phyloP scores from a whole-genome alignment of 1,140 invertebrate genomes.

The Cyclargus thomasi region DNA sequence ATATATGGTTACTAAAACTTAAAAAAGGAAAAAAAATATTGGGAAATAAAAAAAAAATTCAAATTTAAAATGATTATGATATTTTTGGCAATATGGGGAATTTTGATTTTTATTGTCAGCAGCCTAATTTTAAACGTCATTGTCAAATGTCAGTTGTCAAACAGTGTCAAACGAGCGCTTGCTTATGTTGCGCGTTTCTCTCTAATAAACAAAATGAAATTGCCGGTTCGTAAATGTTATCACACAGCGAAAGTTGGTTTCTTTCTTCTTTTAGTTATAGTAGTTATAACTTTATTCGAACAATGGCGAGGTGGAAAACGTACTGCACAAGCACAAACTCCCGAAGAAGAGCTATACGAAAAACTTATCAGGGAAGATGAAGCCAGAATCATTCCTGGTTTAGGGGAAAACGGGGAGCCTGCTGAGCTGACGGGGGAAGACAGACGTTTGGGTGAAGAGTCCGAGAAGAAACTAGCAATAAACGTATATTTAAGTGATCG shows the following conservation, averaged over 20 bases:
- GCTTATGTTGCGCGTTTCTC: conserved; percentile 24
- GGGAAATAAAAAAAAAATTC: too few relatives aligned
- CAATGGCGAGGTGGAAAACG: conserved; percentile 57
- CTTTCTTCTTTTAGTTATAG: conserved; percentile 47
- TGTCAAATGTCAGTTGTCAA: not conserved
- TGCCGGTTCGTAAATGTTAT: conserved; percentile 60
- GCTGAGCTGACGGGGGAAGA: conserved; percentile 46
- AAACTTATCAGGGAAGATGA: conserved; percentile 56
- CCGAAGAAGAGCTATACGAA: conserved; percentile 46
- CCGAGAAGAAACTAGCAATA: conserved; percentile 56
- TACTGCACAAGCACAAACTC: conserved; percentile 34
- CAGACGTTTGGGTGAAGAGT: conserved; percentile 51
- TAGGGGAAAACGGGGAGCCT: conserved; percentile 56
- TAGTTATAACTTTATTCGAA: conserved; percentile 51
- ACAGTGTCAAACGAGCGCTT: conserved; percentile 35
- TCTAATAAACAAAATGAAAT: conserved; percentile 41
- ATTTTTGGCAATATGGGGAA: too few relatives aligned
- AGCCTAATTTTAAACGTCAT: conserved; percentile 29
- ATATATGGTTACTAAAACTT: too few relatives aligned
- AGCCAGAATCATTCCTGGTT: conserved; percentile 49
- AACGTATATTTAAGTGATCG: conserved; percentile 65
- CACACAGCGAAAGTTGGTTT: conserved; percentile 48
- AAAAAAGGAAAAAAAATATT: too few relatives aligned
- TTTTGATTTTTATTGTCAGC: too few relatives aligned
- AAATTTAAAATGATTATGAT: too few relatives aligned